phyloP scores from a whole-genome alignment of 2,888 invertebrate genomes.

The Druceiella hillmani region DNA sequence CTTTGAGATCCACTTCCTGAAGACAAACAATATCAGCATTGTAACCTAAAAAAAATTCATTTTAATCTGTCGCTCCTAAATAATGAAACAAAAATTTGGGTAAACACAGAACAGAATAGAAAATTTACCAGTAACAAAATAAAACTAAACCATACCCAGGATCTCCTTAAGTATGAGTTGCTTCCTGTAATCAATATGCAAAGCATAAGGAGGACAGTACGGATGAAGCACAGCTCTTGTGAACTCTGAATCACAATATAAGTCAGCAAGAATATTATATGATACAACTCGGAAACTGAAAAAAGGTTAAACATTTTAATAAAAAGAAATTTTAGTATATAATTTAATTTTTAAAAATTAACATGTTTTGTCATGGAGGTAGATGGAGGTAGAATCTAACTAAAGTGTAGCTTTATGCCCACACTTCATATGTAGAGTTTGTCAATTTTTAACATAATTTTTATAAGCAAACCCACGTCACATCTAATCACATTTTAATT shows the following conservation, averaged over 20 bases:
- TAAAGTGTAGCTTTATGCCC: no score
- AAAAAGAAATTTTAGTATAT: constrained; percentile 15
- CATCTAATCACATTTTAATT: no score
- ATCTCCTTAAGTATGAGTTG: constrained; percentile 81
- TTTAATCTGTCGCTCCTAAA: no score
- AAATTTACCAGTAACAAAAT: constrained; percentile 5
- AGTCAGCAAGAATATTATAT: constrained; percentile 89
- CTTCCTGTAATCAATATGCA: constrained; percentile 81
- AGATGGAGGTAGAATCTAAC: no score
- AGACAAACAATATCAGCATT: constrained; percentile 86
- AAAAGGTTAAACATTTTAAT: constrained; percentile 21
- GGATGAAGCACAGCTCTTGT: constrained; percentile 69
- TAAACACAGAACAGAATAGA: constrained; percentile 1
- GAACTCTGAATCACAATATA: constrained; percentile 82
- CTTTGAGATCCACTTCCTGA: constrained; percentile 85
- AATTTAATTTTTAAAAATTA: constrained; percentile 16
- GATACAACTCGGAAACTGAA: constrained; percentile 72
- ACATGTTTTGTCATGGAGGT: no score
- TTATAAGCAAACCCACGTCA: no score
- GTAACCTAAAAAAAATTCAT: constrained; percentile 59
- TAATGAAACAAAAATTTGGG: constrained; percentile 5
- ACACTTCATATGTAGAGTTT: no score
- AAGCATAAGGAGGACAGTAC: constrained; percentile 78
- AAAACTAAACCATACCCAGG: constrained; percentile 47
- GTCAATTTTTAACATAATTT: no score